Base-by-base conservation (phyloP, 2,113 vertebrate species). In the Sitta europaea region DNA sequence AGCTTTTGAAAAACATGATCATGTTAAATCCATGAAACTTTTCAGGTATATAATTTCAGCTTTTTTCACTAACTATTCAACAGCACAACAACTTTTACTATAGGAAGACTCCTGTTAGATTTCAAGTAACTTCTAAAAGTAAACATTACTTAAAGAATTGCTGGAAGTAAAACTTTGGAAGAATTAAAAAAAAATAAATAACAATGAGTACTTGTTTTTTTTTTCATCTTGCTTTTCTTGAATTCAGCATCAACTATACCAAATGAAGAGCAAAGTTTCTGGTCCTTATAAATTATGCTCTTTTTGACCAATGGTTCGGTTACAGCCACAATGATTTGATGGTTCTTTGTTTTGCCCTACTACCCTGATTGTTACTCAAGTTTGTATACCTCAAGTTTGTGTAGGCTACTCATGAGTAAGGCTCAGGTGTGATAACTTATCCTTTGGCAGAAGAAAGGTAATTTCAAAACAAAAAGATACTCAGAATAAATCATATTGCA, bases 291-390 rank as follows among this genome's bases (percentile, higher is more conserved):
- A 47, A 47, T 33, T 65, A 15, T 12, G 14, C 4, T 25, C 7
- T 45, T 71, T 71, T 59, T 35, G 25, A 84, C 10, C 25, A 54
- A 33, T 63, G 13, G 33, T 84, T 84, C 42, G 20, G 14, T 1
- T 1, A 68, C 36, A 68, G 55, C 6, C 63, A 35, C 0, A 0
- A 48, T 8, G 8, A 67, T 10, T 62, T 67, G 5, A 58, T 67
- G 5, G 2, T 11, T 35, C 63, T 35, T 53, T 65, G 31, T 63
- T 15, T 62, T 4, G 1, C 14, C 2, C 0, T 79, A 29, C 21
- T 43, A 40, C 16, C 12, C 43, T 24, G 14, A 80, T n/a, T 0
- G 0, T 36, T 42, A 50, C 40, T 48, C 29, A 45, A 16, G 48
- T 86, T 62, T 66, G 31, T 35, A 14, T 17, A 53, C 4, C 19